These are phyloP conservation scores for Meteorus sp. DNA, from an alignment of 1,140 invertebrate species.

Conservation along the genomic window DNA sequence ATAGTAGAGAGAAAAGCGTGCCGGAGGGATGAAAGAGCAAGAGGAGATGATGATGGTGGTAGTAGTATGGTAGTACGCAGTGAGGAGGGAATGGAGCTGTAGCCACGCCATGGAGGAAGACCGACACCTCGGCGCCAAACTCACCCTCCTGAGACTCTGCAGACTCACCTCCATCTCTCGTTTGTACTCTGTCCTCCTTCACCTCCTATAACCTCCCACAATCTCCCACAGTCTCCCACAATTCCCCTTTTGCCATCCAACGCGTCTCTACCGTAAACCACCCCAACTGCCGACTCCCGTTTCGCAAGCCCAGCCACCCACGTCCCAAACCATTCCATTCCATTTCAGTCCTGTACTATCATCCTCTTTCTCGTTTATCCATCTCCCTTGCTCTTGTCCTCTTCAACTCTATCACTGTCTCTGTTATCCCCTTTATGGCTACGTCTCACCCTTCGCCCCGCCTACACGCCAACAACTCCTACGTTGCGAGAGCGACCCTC, in stretches of 20 bases:
- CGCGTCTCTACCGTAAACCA: constrained; percentile 41
- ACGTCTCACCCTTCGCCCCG: constrained; percentile 34
- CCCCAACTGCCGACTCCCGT: constrained; percentile 46
- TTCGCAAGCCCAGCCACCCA: constrained; percentile 45
- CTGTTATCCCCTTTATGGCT: too few relatives aligned
- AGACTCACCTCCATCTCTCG: constrained; percentile 53
- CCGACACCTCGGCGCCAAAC: constrained; percentile 60
- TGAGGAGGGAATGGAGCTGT: constrained; percentile 26
- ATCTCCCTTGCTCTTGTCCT: constrained; percentile 4
- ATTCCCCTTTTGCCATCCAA: constrained; percentile 31
- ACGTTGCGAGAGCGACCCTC: constrained; percentile 50
- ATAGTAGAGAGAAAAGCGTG: constrained; percentile 21
- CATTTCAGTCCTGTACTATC: constrained; percentile 21
- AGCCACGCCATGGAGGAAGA: constrained; percentile 29
- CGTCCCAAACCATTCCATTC: constrained; percentile 28
- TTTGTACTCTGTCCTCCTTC: constrained; percentile 28
- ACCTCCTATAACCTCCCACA: constrained; percentile 30
- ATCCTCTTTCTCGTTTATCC: constrained; percentile 22
- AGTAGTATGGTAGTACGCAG: constrained; percentile 6
- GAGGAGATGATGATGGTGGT: constrained; percentile 1
- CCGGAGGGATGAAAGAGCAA: constrained; percentile 4
- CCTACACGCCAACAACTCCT: constrained; percentile 44
- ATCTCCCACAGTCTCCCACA: background rate
- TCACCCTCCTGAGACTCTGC: constrained; percentile 57
- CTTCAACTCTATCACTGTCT: too few relatives aligned